Base-by-base conservation (phyloP, 92 coral and sea anemone species). In the Palythoa caribaeorum region DNA sequence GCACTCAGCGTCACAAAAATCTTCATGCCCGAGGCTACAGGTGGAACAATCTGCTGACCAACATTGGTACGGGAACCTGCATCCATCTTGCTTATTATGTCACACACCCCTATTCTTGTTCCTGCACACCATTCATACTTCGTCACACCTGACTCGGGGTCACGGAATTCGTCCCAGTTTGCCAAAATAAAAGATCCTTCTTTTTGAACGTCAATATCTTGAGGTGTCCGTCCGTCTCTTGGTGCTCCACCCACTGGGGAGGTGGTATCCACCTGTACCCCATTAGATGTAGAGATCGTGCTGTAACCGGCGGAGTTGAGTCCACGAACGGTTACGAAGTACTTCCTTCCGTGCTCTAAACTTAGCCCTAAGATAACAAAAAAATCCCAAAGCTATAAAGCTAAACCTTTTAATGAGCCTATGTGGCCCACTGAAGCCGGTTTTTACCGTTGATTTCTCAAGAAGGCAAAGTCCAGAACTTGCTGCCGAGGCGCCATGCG, bases 71-170 rank as follows among this genome's bases (percentile, higher is more conserved):
- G 92, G 74, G 78, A 94, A 16, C 90, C 83, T 54, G 91, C 90
- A 37, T 71, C 84, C n/a, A 88, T 89, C 89, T 90, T 94, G 2
- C 87, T 86, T 38, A 97, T 86, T 38, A 97, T 88, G 88, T 97
- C 99, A 88, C 99, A 97, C 44, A 90, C 90, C 36, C 94, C 98
- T 69, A 78, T 75, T 17, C 68, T 81, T 16, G 98, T 93, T 11
- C 99, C 99, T 50, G 92, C 98, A 71, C 99, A 97, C 96, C 95
- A 92, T 35, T 89, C 87, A 91, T 94, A 97, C 60, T 87, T 97
- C 39, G 76, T 86, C 6, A 97, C 77, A 7, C 92, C 97, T 14
- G 99, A 93, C 72, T 97, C 97, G 48, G 84, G 69, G 86, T 97
- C 99, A 19, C 54, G 75, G 84, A 95, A 97, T 83, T 89, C 93